Base-by-base conservation (phyloP, 2,113 vertebrate species). In the Gymnocephalus cernua region DNA sequence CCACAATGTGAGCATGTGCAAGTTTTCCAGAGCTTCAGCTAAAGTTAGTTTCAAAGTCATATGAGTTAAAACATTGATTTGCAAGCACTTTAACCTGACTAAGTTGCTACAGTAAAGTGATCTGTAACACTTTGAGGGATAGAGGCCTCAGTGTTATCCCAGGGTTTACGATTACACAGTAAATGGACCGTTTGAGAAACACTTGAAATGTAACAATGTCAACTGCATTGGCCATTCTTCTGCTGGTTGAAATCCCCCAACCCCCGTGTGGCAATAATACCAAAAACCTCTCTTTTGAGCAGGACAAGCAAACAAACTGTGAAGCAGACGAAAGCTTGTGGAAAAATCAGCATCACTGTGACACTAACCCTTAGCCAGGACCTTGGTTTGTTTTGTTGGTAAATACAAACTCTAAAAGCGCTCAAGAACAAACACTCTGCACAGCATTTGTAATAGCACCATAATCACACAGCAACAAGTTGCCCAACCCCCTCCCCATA, bases 111-210 rank as follows among this genome's bases (percentile, higher is more conserved):
- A 19, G 73, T 72, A 73, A 82, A 86, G 83, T 47, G 44, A 61
- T 80, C 68, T 86, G 82, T 70, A 86, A 88, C 83, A 88, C 86
- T 74, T 86, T 85, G 62, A 58, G 84, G 83, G 71, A 74, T 71
- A 23, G 79, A 74, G 79, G 86, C 66, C 79, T 64, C 80, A 64
- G 74, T 53, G 74, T 84, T 88, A 79, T 90, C 41, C 71, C 32
- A 25, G 68, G 86, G 86, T 90, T 74, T 94, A 85, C 58, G 88
- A 91, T 93, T 89, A 91, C 90, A 88, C 73, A 57, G 64, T 89
- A 89, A 93, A 91, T 84, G 86, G 91, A 62, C 89, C 80, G 63
- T 86, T 89, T 87, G 80, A 91, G 85, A 90, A 93, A 91, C 85
- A 89, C 89, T 91, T 91, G 50, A 83, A 87, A 86, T 85, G 84